Base-by-base conservation (phyloP, 1,140 invertebrate species). In the Danaus plexippus region DNA sequence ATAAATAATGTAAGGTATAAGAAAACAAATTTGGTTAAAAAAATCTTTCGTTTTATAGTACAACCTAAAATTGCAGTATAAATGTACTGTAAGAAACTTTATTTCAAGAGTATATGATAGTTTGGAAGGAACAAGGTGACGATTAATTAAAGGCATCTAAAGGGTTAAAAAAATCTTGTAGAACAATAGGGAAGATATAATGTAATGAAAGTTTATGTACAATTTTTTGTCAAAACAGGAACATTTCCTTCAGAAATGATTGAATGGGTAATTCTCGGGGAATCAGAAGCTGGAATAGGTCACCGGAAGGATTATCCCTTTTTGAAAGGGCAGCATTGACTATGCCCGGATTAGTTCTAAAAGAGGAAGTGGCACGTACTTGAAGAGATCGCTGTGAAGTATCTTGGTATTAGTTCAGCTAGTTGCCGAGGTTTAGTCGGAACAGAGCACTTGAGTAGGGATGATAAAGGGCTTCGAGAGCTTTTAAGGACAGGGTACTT, bases 361-460 rank as follows among this genome's bases (percentile, higher is more conserved):
- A 81, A 54, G 77, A 85, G 1, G 83, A 75, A 64, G 75, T 75
- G 32, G 66, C 72, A 45, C 82, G 92, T 92, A 43, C 92, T 97
- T 7, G 90, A 90, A 64, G 92, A 94, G 56, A 90, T 95, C 10
- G 92, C 96, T 0, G 87, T 90, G 5, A 91, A 94, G 52, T 94
- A 94, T 71, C 88, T 97, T 40, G 95, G 95, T 0, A 94, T 96
- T 69, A 90, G 92, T 40, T 94, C 95, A 71, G 92, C 94, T 11
- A 88, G 90, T 3, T 92, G 94, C 54, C 89, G 96, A 45, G 92
- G 93, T 60, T 90, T 94, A 42, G 88, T 96, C 7, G 92, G 92
- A 0, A 92, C 92, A 1, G 92, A 94, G 52, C 93, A 93, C 80
- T 96, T 98, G 0, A 93, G 94, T 0, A 94, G 97, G 69, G 96